Evolutionary conservation across 2,797 vertebrate genomes (phyloP), one percentile per base, ranked within the genome.

Genomic region (Oophaga sylvatica): DNA sequence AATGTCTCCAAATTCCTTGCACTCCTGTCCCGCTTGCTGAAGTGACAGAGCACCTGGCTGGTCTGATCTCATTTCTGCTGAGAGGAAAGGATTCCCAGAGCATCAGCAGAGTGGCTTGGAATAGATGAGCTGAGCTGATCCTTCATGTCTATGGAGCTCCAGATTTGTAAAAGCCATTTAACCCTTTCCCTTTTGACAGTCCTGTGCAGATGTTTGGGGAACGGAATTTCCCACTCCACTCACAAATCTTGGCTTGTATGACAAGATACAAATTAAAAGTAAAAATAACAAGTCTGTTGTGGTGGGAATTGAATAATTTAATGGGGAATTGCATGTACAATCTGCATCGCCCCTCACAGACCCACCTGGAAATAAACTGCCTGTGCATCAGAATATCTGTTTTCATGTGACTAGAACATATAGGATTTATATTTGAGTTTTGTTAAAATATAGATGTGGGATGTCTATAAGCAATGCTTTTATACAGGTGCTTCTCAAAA

Each of bases 51-150:
- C 88, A 89, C 88, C 88, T 90, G 90, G 80, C 85, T 57, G 75
- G 71, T 41, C 80, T 87, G 83, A 89, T 90, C 88, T 80, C 88
- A 80, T 89, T 89, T 90, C 90, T 89, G 90, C 88, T 89, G 88
- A 89, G 80, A 76, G 83, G 62, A 80, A 83, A 87, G 83, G 77
- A 90, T 90, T 90, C 87, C 45, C 83, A 62, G 35, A 17, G 73
- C 73, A 90, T 90, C 88, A 86, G 90, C 90, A 80, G 67, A 3
- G 75, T 83, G 80, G 79, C 68, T 82, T 62, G 65, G 87, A 89
- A 90, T 89, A 90, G 86, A 89, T 41, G 67, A 81, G 80, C 71
- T 17, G 76, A 63, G 62, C 26, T 22, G 56, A 85, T 89, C 29
- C 53, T 71, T 56, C 62, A 31, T 80, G 80, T 62, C 35, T 35